Conservation (phyloP, 1,140 invertebrate species). For the Diabrotica virgifera region DNA sequence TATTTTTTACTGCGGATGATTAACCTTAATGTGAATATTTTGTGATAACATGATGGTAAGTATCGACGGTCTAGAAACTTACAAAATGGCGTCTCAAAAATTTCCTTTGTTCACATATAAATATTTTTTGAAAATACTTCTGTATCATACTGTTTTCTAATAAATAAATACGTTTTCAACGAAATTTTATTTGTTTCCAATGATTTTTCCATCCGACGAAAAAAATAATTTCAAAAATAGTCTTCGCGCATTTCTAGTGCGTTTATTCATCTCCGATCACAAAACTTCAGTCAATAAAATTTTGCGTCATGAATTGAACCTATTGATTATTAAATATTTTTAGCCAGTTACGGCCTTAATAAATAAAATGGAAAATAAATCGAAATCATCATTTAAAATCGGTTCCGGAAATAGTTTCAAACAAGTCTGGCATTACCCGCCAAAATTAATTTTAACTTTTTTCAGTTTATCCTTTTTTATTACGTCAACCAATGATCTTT, state of each 20-base stretch:
- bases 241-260: not conserved
- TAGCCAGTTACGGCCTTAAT: no score
- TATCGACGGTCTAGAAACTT: slow-evolving; percentile 45
- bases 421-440: no score
- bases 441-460: no score
- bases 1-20: slow-evolving; percentile 54
- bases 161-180: no score
- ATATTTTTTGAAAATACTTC: no score
- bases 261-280: not conserved
- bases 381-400: no score
- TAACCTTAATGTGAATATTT: slow-evolving; percentile 51
- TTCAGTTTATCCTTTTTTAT: not conserved
- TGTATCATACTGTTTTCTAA: no score
- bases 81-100: slow-evolving; percentile 56
- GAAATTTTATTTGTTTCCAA: no score
- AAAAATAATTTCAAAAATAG: no score
- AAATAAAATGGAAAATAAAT: no score
- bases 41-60: slow-evolving; percentile 64
- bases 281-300: not conserved
- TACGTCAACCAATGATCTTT: not conserved
- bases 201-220: no score
- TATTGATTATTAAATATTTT: not conserved
- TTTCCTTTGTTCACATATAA: slow-evolving; percentile 52
- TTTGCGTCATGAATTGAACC: not conserved
- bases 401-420: no score